Conservation (phyloP, 1,140 invertebrate species). For the Galendromus occidentalis region DNA sequence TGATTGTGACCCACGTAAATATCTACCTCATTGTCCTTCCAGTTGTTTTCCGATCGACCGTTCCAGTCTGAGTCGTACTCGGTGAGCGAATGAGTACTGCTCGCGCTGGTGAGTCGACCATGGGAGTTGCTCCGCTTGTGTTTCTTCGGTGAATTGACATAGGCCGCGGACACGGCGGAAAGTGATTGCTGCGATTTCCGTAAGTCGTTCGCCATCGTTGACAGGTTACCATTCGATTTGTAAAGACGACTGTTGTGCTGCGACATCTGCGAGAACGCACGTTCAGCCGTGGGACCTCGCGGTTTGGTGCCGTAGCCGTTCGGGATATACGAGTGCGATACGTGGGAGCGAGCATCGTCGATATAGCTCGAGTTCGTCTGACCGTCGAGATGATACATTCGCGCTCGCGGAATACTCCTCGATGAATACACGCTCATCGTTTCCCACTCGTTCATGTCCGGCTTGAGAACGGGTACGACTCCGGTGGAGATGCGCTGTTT, state of each 20-base stretch:
- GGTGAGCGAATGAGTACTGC: constrained; percentile 24
- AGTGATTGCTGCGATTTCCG: constrained; percentile 58
- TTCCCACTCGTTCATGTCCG: constrained; percentile 51
- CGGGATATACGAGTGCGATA: constrained; percentile 15
- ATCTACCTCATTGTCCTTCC: constrained; percentile 87
- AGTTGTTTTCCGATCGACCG: constrained; percentile 38
- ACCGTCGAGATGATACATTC: constrained; percentile 37
- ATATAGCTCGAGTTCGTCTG: constrained; percentile 13
- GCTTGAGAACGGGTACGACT: not conserved
- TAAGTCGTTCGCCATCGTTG: constrained; percentile 33
- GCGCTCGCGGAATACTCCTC: constrained; percentile 59
- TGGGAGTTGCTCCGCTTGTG: constrained; percentile 20
- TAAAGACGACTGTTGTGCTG: constrained; percentile 10
- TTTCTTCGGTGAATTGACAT: constrained; percentile 25
- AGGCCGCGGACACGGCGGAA: constrained; percentile 40
- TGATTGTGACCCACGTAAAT: constrained; percentile 72
- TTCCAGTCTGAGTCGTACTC: constrained; percentile 42
- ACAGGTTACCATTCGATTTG: constrained; percentile 8
- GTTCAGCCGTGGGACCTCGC: not conserved
- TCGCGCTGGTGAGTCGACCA: constrained; percentile 18
- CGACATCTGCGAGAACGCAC: constrained; percentile 7
- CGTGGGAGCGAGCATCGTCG: constrained; percentile 17
- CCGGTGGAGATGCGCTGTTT: constrained; percentile 2
- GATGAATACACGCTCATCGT: constrained; percentile 76
- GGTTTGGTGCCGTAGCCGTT: constrained; percentile 13